Percentiles rank a stretch among this genome's conserved stretches.
These are phyloP conservation scores for Trogon surrucura DNA, from an alignment of 2,113 vertebrate genomes.

Conservation along the genomic window DNA sequence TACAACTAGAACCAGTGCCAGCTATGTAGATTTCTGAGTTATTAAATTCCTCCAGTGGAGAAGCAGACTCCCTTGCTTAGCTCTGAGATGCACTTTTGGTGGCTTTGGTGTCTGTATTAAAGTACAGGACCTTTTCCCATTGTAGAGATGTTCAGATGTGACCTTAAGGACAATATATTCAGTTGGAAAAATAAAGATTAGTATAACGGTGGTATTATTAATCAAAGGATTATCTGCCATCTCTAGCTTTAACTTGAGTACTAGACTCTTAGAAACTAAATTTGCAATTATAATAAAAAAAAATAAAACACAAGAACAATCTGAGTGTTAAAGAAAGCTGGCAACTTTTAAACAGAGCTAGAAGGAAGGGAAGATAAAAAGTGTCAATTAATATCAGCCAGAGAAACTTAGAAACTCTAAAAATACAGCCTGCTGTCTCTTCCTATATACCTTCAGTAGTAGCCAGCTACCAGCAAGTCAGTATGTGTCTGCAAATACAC, in stretches of 20 bases:
- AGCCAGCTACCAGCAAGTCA: not conserved
- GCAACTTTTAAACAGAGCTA: not conserved
- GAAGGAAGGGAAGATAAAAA: constrained; percentile 25
- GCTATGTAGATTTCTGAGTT: not conserved
- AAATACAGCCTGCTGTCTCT: constrained; percentile 10
- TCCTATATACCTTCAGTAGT: not conserved
- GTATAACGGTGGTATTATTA: not conserved
- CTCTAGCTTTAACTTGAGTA: not conserved
- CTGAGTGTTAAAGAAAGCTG: not conserved
- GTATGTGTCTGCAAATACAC: not conserved
- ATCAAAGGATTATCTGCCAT: not conserved
- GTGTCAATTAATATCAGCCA: constrained; percentile 26
- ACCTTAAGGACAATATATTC: not conserved
- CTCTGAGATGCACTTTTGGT: not conserved
- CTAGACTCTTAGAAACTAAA: not conserved
- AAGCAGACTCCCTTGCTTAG: not conserved
- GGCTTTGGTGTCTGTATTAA: not conserved
- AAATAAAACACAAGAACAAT: not conserved
- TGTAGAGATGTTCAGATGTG: not conserved
- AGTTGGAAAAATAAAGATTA: not conserved
- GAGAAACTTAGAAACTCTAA: not conserved
- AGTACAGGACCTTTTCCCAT: not conserved
- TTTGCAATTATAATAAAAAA: not conserved
- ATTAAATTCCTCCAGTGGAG: not conserved
- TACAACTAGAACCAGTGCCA: not conserved